Percentiles rank a stretch among this genome's conserved stretches.
phyloP scores from a whole-genome alignment of 23 tunicate species.

The Ascidia mentula region DNA sequence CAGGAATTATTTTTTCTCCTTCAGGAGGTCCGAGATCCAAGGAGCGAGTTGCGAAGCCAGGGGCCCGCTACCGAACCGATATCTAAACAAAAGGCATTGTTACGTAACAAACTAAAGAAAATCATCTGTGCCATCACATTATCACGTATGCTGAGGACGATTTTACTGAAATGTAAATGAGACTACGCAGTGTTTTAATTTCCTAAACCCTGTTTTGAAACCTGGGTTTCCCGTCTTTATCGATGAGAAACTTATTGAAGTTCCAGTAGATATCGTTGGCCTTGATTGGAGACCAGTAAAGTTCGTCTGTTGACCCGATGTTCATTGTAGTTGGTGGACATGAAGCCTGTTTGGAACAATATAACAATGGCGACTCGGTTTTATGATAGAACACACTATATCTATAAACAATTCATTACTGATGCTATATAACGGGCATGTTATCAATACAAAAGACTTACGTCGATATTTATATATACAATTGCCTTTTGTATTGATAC shows the following conservation, averaged over 20 bases:
- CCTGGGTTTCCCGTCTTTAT: constrained; percentile 58
- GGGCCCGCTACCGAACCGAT: constrained; percentile 18
- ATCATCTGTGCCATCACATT: neutral
- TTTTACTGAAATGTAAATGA: too few relatives aligned
- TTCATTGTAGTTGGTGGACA: constrained; percentile 54
- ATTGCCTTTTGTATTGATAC: too few relatives aligned
- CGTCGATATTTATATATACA: too few relatives aligned
- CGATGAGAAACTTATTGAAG: constrained; percentile 51
- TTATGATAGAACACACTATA: too few relatives aligned
- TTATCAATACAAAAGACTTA: too few relatives aligned
- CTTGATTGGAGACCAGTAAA: constrained; percentile 60
- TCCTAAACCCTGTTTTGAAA: neutral
- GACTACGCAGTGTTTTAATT: too few relatives aligned
- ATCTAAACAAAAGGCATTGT: constrained; percentile 1
- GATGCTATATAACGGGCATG: too few relatives aligned
- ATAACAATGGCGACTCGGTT: too few relatives aligned
- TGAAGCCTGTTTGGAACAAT: too few relatives aligned
- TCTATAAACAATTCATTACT: too few relatives aligned
- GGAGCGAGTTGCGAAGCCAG: constrained; percentile 5
- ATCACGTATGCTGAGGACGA: too few relatives aligned
- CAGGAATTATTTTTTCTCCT: constrained; percentile 14
- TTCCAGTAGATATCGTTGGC: constrained; percentile 58
- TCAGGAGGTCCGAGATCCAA: constrained; percentile 12
- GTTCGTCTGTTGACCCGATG: constrained; percentile 28
- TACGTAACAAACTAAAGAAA: neutral